These are phyloP conservation scores for Trissolcus japonicus DNA, from an alignment of 2,888 invertebrate genomes.

Conservation along the genomic window DNA sequence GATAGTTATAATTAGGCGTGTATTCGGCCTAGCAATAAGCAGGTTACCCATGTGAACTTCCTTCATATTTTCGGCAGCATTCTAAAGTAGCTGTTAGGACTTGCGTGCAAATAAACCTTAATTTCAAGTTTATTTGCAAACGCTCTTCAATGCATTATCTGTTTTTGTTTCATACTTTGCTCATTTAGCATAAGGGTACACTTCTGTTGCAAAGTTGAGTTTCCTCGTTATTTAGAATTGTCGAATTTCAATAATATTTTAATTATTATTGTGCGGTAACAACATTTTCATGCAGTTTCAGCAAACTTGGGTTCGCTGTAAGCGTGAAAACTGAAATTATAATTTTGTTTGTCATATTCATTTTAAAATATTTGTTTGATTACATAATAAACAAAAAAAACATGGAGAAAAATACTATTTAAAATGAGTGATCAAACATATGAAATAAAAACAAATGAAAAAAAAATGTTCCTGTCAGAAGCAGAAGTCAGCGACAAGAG, in stretches of 20 bases:
- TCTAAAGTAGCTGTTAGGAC: constrained; percentile 58
- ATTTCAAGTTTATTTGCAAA: constrained; percentile 42
- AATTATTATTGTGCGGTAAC: background rate
- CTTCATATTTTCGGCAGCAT: constrained; percentile 67
- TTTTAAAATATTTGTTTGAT: too few species aligned
- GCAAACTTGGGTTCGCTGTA: background rate
- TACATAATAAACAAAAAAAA: too few species aligned
- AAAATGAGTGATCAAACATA: too few species aligned
- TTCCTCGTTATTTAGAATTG: background rate
- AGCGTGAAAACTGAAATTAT: background rate
- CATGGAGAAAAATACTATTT: too few species aligned
- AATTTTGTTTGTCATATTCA: background rate
- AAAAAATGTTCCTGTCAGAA: background rate
- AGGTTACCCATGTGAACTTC: constrained; percentile 74
- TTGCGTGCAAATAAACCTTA: constrained; percentile 55
- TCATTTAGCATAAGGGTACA: constrained; percentile 9
- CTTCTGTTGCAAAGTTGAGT: background rate
- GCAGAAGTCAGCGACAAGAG: background rate
- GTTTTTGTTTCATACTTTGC: constrained; percentile 31
- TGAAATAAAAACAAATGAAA: too few species aligned
- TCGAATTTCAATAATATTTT: constrained; percentile 5
- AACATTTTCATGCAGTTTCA: background rate
- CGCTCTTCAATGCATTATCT: constrained; percentile 19
- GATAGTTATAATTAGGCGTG: constrained; percentile 76
- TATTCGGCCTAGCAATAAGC: constrained; percentile 69